These are phyloP conservation scores for Yoshiicerus persimilis DNA, from an alignment of 1,140 invertebrate genomes.

Conservation along the genomic window DNA sequence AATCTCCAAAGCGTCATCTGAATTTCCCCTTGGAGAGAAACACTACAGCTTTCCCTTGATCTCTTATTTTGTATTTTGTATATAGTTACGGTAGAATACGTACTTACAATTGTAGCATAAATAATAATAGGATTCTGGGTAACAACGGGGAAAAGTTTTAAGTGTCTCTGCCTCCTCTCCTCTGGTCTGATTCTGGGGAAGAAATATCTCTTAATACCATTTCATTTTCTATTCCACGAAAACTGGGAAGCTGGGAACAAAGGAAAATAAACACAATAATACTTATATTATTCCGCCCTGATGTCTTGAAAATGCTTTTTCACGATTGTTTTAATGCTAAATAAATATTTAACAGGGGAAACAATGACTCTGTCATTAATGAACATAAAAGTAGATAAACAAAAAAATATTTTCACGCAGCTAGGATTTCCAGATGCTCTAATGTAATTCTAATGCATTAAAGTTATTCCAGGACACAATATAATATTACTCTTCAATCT, in stretches of 20 bases:
- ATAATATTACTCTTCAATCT: background rate
- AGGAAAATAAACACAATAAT: too few relatives aligned
- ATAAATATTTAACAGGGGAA: background rate
- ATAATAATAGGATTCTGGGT: background rate
- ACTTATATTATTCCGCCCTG: background rate
- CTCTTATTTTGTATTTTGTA: background rate
- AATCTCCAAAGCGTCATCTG: background rate
- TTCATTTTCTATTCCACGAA: background rate
- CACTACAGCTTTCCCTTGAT: background rate
- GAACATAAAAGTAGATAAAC: background rate
- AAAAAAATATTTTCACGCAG: background rate
- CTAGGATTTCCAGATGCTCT: background rate
- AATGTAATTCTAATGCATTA: background rate
- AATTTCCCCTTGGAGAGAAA: background rate
- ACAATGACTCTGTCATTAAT: background rate
- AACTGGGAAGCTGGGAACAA: background rate
- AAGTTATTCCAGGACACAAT: background rate
- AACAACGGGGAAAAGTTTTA: background rate
- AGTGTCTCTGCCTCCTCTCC: background rate
- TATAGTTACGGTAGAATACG: background rate
- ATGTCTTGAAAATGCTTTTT: background rate
- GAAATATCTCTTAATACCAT: background rate
- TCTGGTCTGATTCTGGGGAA: too few relatives aligned
- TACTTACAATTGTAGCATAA: background rate
- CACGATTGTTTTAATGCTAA: background rate